Conservation (phyloP, 2,113 vertebrate species). For the Hippocampus mohnikei region DNA sequence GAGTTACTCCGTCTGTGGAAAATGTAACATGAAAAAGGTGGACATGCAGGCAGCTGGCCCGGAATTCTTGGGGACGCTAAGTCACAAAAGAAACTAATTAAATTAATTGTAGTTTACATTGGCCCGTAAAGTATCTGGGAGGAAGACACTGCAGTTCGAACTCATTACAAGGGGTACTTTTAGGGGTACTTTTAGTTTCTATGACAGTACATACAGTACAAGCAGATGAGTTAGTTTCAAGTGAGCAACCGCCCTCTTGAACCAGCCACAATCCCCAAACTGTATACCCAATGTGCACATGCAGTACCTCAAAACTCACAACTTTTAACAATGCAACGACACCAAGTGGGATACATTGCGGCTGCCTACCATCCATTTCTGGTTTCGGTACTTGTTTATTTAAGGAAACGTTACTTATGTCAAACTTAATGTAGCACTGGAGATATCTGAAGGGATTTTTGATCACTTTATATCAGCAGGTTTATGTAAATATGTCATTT, state of each 20-base stretch:
- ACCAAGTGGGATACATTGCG: neutral
- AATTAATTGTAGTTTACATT: conserved; percentile 1
- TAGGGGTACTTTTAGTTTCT: too few relatives aligned
- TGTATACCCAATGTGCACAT: neutral
- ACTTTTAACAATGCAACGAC: neutral
- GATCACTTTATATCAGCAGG: too few relatives aligned
- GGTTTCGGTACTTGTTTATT: neutral
- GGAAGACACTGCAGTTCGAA: conserved; percentile 3
- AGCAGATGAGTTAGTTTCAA: neutral
- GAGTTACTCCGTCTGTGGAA: conserved; percentile 23
- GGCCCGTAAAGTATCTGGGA: conserved; percentile 15
- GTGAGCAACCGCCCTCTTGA: neutral
- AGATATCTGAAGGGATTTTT: too few relatives aligned
- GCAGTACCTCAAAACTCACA: neutral
- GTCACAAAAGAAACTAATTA: conserved; percentile 19
- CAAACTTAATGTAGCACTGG: too few relatives aligned
- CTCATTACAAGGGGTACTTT: neutral
- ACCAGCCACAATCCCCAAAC: neutral
- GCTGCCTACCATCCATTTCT: neutral
- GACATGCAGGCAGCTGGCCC: conserved; percentile 24
- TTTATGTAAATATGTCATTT: too few relatives aligned
- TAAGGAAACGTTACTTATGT: neutral
- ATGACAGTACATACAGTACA: neutral
- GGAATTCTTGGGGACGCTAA: neutral
- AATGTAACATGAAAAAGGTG: conserved; percentile 40